Base-by-base conservation (phyloP, 1,140 invertebrate species). In the Drosophila parabipectinata region DNA sequence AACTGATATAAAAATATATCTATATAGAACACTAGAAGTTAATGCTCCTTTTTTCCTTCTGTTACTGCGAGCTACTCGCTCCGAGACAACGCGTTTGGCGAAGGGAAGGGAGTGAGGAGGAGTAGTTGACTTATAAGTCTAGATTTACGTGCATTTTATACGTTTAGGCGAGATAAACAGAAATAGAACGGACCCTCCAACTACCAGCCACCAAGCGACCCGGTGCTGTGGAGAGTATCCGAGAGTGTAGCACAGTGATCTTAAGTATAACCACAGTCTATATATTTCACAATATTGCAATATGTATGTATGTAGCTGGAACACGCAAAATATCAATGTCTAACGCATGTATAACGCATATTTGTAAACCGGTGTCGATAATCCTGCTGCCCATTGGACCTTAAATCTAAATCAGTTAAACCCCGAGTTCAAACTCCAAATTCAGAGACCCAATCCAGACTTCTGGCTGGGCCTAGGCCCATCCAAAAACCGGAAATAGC, bases 111-210 rank as follows among this genome's bases (percentile, higher is more conserved):
- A 37, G 54, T 34, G 44, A 54, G 51, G 6, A 44, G 58, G 52
- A 54, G 47, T 68, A 39, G 48, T 55, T 41, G 47, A 44, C 24
- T 81, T 50, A 66, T 81, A 85, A 74, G 87, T 87, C 61, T 81
- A 85, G 82, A 87, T 56, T 78, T 78, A 81, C 72, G 78, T 77
- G 80, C 80, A 83, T 83, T 83, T 83, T 79, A 61, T 83, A 83
- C 80, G 76, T 83, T 84, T 79, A 83, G 71, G 55, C 74, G 41
- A 48, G 26, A 14, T 8, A 56, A 51, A 39, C 26, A 47, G 39
- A 8, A 73, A 60, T 61, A 28, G 18, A 57, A 47, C 21, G 18
- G 30, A 63, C 14, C 41, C 14, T 6, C 41, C 41, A 44, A 18
- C 3, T 1, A 15, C 15, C 15, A 18, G 26, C 26, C 26, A 28